These are phyloP conservation scores for Zaprionus davidi DNA, from an alignment of 1,140 invertebrate genomes.

Conservation along the genomic window DNA sequence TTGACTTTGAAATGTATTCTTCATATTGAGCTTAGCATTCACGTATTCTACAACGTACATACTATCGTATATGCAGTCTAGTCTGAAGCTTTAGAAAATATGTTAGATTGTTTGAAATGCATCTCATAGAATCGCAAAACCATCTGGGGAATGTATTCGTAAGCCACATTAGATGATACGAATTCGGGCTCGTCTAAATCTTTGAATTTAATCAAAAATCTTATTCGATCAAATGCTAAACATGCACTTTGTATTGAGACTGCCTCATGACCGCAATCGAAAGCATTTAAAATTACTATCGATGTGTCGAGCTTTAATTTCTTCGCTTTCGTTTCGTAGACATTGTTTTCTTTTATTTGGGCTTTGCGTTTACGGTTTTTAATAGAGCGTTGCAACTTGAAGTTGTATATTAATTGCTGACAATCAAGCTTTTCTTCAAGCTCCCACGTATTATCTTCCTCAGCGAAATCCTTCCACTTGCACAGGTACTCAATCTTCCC, in stretches of 20 bases:
- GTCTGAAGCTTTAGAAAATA: background rate
- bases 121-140: constrained; percentile 42
- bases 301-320: constrained; percentile 39
- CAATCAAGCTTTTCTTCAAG: background rate
- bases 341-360: background rate
- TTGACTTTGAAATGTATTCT: background rate
- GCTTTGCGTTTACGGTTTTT: background rate
- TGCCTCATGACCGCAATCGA: constrained; percentile 28
- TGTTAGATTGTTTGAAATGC: background rate
- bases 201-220: constrained; percentile 39
- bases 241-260: constrained; percentile 8
- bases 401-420: constrained; percentile 14
- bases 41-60: background rate
- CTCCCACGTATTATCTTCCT: constrained; percentile 53
- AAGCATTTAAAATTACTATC: constrained; percentile 30
- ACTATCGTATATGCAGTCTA: background rate
- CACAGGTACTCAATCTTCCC: constrained; percentile 37
- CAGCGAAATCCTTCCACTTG: constrained; percentile 30
- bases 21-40: background rate
- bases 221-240: constrained; percentile 5
- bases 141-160: constrained; percentile 46
- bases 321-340: constrained; percentile 39
- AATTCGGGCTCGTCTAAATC: constrained; percentile 4
- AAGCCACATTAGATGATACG: constrained; percentile 18
- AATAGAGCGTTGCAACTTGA: background rate